These are phyloP conservation scores for Rhabdomys pumilio DNA, from an alignment of 2,797 vertebrate species.

Conservation along the genomic window DNA sequence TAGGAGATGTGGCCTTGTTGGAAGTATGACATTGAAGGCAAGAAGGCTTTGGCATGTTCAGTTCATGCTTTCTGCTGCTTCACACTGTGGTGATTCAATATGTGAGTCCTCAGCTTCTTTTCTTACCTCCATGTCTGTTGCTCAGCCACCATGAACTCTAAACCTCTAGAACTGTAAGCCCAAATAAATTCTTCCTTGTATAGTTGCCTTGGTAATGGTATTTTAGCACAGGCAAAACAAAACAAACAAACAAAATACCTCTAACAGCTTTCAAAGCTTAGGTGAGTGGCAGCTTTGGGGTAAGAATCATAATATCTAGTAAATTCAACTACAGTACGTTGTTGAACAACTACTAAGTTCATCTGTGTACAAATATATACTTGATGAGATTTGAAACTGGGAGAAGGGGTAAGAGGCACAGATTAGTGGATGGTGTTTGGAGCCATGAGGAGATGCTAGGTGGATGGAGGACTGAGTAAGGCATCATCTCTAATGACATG, in stretches of 20 bases:
- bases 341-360: neutral
- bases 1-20: neutral
- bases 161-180: neutral
- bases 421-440: neutral
- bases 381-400: neutral
- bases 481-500: neutral
- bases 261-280: neutral
- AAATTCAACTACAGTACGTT: neutral
- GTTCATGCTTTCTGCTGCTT: neutral
- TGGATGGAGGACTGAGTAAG: neutral
- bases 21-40: neutral
- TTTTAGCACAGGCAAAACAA: neutral
- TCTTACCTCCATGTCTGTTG: neutral
- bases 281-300: neutral
- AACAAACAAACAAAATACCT: no score
- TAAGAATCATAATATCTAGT: neutral
- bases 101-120: neutral
- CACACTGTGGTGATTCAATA: no score
- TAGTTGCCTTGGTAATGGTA: neutral
- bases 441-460: neutral
- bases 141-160: neutral
- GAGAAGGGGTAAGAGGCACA: neutral
- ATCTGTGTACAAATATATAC: neutral
- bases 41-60: neutral
- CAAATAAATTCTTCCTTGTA: neutral